Conservation (phyloP, 2,797 vertebrate species). For the Perodicticus potto region DNA sequence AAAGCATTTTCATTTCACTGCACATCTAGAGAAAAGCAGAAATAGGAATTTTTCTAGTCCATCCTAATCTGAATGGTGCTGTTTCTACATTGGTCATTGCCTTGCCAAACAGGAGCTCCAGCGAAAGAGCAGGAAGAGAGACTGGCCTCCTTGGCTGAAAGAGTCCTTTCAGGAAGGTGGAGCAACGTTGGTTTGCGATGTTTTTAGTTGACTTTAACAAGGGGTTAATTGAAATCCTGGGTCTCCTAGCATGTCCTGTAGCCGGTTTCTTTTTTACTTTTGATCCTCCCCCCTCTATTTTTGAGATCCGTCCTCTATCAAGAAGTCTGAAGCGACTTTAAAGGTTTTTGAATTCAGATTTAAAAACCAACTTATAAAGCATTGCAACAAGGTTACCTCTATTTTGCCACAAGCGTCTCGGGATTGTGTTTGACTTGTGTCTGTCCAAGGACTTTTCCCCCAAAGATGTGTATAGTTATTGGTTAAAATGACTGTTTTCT, state of each 20-base stretch:
- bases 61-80: constrained; percentile 90
- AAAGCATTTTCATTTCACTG: constrained; percentile 85
- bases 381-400: constrained; percentile 99
- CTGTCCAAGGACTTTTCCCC: constrained; percentile 92
- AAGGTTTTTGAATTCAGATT: constrained; percentile 91
- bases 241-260: constrained; percentile 90
- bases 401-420: constrained; percentile 96
- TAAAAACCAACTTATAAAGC: constrained; percentile 93
- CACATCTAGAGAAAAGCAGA: constrained; percentile 87
- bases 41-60: constrained; percentile 85
- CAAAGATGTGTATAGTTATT: constrained; percentile 98
- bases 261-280: constrained; percentile 81
- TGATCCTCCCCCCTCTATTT: constrained; percentile 67
- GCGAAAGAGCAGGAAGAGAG: constrained; percentile 86
- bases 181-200: constrained; percentile 88
- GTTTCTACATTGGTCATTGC: constrained; percentile 91
- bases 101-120: constrained; percentile 93
- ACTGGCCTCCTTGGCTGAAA: constrained; percentile 82
- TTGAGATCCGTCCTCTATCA: constrained; percentile 88
- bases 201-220: constrained; percentile 89
- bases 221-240: constrained; percentile 88
- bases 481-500: constrained; percentile 92
- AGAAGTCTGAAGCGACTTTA: constrained; percentile 88
- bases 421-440: constrained; percentile 96
- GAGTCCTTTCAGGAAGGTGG: constrained; percentile 88